Evolutionary conservation across 1,140 invertebrate species (phyloP).

Genomic region (Theocolax elegans): DNA sequence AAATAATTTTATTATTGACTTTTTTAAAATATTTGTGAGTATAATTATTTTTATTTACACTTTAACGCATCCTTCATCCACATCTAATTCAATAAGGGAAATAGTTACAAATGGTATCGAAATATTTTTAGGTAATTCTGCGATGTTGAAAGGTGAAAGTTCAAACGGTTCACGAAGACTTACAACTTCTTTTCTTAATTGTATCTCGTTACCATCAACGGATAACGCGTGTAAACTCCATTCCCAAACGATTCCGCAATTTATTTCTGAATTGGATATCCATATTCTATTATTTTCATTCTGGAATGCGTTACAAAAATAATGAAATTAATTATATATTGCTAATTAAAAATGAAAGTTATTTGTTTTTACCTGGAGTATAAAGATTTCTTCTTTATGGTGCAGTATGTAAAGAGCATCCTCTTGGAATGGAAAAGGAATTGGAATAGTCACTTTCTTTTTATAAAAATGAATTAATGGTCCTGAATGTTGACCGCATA

Average conservation of each 20-base stretch:
- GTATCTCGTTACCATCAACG: conserved; percentile 49
- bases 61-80: conserved; percentile 45
- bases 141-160: conserved; percentile 44
- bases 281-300: conserved; percentile 53
- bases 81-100: conserved; percentile 47
- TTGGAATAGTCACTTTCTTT: conserved; percentile 47
- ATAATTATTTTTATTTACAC: conserved; percentile 36
- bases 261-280: conserved; percentile 48
- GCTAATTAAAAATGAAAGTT: background rate
- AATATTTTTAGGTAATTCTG: conserved; percentile 50
- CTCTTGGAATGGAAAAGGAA: conserved; percentile 54
- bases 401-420: conserved; percentile 58
- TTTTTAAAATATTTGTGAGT: conserved; percentile 16
- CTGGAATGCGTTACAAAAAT: conserved; percentile 42
- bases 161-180: conserved; percentile 49
- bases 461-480: conserved; percentile 59
- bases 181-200: conserved; percentile 50
- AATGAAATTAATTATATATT: background rate
- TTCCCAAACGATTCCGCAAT: conserved; percentile 50
- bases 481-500: conserved; percentile 49
- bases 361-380: conserved; percentile 54
- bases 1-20: conserved; percentile 32
- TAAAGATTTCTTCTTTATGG: conserved; percentile 54
- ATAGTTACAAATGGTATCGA: conserved; percentile 48
- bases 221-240: conserved; percentile 54